Percentiles rank a stretch among this genome's conserved stretches.
phyloP scores from a whole-genome alignment of 37 sponge, comb jelly and placozoan genomes.

The Cladorhizidae sp. region DNA sequence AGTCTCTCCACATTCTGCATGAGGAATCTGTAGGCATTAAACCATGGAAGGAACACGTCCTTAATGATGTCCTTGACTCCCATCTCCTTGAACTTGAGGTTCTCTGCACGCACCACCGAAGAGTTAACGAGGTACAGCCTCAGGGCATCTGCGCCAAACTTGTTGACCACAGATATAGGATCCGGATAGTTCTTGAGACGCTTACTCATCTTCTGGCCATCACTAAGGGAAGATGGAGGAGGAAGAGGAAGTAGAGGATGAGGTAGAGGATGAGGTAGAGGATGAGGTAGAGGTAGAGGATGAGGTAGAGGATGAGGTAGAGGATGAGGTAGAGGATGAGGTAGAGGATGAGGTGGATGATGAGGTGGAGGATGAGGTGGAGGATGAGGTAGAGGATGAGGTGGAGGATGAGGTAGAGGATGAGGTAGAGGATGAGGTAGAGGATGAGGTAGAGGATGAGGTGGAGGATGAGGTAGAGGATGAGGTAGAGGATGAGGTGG shows the following conservation, averaged over 20 bases:
- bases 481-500: no score
- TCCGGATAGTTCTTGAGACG: slow-evolving; percentile 99
- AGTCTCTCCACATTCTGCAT: slow-evolving; percentile 85
- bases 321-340: not conserved
- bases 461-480: no score
- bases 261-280: not conserved
- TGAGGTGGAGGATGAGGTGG: no score
- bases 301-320: not conserved
- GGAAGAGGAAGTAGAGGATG: not conserved
- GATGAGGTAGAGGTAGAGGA: not conserved
- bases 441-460: not conserved
- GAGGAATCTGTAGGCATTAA: slow-evolving; percentile 97
- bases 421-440: not conserved
- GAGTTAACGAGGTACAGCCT: slow-evolving; percentile 95
- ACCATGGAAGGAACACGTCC: slow-evolving; percentile 98
- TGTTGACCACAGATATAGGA: slow-evolving; percentile 82
- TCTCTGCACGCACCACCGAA: slow-evolving; percentile 95
- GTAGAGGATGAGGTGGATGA: not conserved
- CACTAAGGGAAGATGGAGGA: slow-evolving; percentile 23
- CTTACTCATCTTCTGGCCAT: slow-evolving; percentile 98
- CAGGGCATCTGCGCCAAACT: slow-evolving; percentile 94
- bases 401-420: no score
- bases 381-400: no score
- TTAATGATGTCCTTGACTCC: slow-evolving; percentile 96
- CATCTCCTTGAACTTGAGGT: slow-evolving; percentile 85